Conservation (phyloP, 2,888 invertebrate species). For the Lasioglossum pauxillum region DNA sequence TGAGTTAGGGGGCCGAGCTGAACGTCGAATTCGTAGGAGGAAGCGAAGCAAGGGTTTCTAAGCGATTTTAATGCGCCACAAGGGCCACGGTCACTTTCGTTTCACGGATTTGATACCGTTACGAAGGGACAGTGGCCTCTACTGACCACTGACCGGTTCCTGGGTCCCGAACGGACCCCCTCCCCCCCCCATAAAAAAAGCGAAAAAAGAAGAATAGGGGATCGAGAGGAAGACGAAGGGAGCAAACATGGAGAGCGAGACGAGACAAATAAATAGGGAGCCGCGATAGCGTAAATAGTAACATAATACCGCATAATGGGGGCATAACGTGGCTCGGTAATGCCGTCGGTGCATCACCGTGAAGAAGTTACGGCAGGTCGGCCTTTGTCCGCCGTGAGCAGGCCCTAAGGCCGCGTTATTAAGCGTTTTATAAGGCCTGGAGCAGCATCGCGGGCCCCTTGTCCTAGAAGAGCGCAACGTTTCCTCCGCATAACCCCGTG, state of each 20-base stretch:
- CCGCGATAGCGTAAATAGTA: slow-evolving; percentile 83
- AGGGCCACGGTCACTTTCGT: background rate
- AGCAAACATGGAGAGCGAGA: slow-evolving; percentile 70
- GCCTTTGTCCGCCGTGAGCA: slow-evolving; percentile 74
- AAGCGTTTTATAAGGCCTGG: slow-evolving; percentile 71
- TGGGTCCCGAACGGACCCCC: background rate
- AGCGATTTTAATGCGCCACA: too few species aligned
- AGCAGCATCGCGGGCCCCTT: slow-evolving; percentile 47
- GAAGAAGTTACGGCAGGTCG: slow-evolving; percentile 76
- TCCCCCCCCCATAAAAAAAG: background rate
- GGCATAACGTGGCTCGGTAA: slow-evolving; percentile 78
- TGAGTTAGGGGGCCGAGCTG: background rate
- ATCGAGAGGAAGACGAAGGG: slow-evolving; percentile 48
- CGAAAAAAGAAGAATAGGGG: background rate
- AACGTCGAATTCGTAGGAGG: background rate
- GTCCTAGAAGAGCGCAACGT: slow-evolving; percentile 51
- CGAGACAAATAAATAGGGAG: slow-evolving; percentile 80
- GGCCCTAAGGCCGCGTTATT: slow-evolving; percentile 72
- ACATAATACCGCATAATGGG: slow-evolving; percentile 83
- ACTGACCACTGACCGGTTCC: background rate
- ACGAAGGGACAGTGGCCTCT: slow-evolving; percentile 13
- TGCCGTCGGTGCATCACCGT: slow-evolving; percentile 77
- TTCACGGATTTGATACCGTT: slow-evolving; percentile 27
- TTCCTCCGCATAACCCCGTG: slow-evolving; percentile 37
- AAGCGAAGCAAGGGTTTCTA: background rate